Percentiles rank a stretch among this genome's conserved stretches.
Conservation (phyloP, 2,113 vertebrate species). For the Pantherophis guttatus region DNA sequence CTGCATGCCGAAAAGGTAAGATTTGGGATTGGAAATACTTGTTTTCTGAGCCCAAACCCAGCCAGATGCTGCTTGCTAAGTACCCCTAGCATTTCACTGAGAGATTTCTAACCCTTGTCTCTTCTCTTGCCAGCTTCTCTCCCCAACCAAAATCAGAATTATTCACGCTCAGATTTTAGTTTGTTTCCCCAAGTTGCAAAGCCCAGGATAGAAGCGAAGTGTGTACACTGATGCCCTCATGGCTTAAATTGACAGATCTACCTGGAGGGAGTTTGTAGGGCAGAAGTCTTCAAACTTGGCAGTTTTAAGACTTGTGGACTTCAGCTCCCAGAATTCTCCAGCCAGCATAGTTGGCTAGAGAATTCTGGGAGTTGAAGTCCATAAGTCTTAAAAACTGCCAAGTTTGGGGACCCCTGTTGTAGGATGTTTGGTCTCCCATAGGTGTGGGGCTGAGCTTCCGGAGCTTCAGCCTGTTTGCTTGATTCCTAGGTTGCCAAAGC, state of each 20-base stretch:
- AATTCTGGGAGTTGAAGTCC: too few species aligned
- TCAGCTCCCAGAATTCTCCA: too few species aligned
- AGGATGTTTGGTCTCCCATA: rapidly evolving
- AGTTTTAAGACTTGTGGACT: too few species aligned
- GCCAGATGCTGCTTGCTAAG: not conserved
- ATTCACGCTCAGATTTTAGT: not conserved
- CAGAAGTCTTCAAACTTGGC: too few species aligned
- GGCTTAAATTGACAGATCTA: not conserved
- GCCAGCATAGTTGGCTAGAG: too few species aligned
- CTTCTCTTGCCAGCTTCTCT: not conserved
- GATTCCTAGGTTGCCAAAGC: conserved; percentile 89
- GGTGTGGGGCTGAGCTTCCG: not conserved
- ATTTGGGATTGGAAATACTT: rapidly evolving
- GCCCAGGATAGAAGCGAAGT: not conserved
- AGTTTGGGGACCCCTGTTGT: too few species aligned
- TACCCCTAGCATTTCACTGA: not conserved
- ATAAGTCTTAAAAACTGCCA: too few species aligned
- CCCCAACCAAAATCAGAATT: not conserved
- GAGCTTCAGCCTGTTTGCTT: not conserved
- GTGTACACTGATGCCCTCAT: not conserved
- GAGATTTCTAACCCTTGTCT: not conserved
- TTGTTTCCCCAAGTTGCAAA: not conserved
- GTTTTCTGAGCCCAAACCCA: not conserved
- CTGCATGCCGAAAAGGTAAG: conserved; percentile 95
- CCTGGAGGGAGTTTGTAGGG: not conserved